phyloP scores from a whole-genome alignment of 2,113 vertebrate genomes.

The Willisornis vidua region DNA sequence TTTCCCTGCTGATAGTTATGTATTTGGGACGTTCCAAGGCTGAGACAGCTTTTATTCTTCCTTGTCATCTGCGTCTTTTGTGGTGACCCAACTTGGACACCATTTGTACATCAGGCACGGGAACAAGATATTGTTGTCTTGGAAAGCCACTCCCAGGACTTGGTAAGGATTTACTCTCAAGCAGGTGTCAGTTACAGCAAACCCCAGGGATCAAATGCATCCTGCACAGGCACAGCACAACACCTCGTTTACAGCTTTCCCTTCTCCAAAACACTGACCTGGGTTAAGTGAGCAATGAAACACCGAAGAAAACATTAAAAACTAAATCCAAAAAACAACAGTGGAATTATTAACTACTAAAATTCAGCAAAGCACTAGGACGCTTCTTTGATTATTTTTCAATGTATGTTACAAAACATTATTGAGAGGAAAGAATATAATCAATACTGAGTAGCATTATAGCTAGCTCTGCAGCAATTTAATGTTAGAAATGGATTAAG shows the following conservation, averaged over 20 bases:
- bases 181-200: background rate
- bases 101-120: background rate
- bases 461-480: constrained; percentile 36
- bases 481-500: constrained; percentile 50
- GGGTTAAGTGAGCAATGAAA: background rate
- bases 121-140: background rate
- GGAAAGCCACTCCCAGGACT: background rate
- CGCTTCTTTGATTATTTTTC: constrained; percentile 32
- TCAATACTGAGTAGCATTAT: constrained; percentile 33
- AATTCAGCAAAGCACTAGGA: background rate
- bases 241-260: background rate
- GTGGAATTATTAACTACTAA: background rate
- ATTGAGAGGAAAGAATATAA: constrained; percentile 46
- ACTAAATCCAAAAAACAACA: too few relatives aligned
- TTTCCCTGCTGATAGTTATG: background rate
- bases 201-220: background rate
- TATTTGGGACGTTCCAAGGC: background rate
- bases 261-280: background rate
- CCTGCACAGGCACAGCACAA: background rate
- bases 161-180: background rate
- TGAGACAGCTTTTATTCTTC: background rate
- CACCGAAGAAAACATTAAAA: background rate
- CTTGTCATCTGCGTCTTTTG: background rate
- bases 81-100: background rate
- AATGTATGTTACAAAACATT: constrained; percentile 51